Evolutionary conservation across 2,113 vertebrate genomes (phyloP), one percentile per base, ranked within the genome.

Genomic region (Larimichthys polyactis): DNA sequence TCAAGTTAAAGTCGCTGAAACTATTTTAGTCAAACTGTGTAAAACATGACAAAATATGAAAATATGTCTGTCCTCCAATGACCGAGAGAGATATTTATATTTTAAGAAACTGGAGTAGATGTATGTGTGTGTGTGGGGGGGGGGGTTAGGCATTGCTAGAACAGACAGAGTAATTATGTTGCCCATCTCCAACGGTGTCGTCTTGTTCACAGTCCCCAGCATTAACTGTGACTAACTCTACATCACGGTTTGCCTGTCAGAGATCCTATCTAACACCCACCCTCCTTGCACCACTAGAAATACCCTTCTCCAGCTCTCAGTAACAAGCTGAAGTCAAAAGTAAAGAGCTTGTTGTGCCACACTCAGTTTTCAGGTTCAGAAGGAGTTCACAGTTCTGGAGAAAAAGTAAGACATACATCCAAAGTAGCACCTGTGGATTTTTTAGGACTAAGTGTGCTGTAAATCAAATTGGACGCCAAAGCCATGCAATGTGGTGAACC

Each of bases 281-380:
- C 75, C 67, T 62, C 71, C 49, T 69, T 19, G 15, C 71, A 77
- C 72, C 46, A 66, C 60, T 68, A 68, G 70, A 89, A 78, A 89
- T 72, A 79, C 58, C 73, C 22, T 36, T 75, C 57, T 51, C 76
- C 78, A 51, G 54, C 74, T 81, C 70, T 64, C 40, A 19, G 79
- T 83, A 87, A 90, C 71, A 87, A 80, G 83, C 57, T 66, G 36
- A 55, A 65, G 63, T 43, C 68, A 68, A 72, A 36, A 36, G 32
- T 36, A 36, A 75, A 36, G 60, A 78, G 51, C 63, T 66, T 78
- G 73, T 71, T 70, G 82, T 79, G 54, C 20, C 32, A 48, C 11
- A 0, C 51, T 85, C 72, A 62, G n/a, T 84, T 73, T 73, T 67
- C 43, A 59, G 79, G 89, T 92, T 89, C 82, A 90, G 58, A 82